Evolutionary conservation across 2,888 invertebrate genomes (phyloP).

Genomic region (Epirrhoe tristata): DNA sequence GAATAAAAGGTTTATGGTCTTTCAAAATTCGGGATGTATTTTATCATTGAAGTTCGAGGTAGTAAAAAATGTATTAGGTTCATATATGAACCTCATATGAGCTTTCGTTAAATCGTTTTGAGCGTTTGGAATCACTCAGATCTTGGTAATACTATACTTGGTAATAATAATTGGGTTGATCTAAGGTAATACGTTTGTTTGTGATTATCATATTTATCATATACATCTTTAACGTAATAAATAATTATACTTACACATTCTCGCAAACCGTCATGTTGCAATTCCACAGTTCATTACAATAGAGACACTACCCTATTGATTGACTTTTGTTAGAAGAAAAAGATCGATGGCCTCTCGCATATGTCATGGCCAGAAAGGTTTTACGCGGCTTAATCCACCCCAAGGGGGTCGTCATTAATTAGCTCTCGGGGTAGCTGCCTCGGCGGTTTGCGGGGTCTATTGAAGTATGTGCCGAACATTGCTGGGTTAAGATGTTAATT

Average conservation of each 20-base stretch:
- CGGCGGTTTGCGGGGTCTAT: slow-evolving; percentile 73
- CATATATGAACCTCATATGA: no score
- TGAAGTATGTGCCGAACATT: slow-evolving; percentile 60
- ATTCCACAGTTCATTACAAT: neutral
- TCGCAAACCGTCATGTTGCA: no score
- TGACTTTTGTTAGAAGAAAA: slow-evolving; percentile 58
- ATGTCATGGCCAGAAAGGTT: slow-evolving; percentile 75
- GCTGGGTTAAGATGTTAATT: slow-evolving; percentile 22
- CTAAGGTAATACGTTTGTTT: slow-evolving; percentile 4
- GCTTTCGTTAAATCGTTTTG: slow-evolving; percentile 13
- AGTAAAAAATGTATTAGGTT: slow-evolving; percentile 19
- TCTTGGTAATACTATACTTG: no score
- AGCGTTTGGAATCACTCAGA: neutral
- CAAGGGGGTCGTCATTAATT: slow-evolving; percentile 72
- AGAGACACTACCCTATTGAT: slow-evolving; percentile 41
- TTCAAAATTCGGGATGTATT: slow-evolving; percentile 31
- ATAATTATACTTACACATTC: no score
- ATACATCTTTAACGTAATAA: no score
- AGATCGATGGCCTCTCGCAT: slow-evolving; percentile 61
- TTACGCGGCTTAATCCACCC: slow-evolving; percentile 76
- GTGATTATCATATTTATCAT: no score
- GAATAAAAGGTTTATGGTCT: slow-evolving; percentile 41
- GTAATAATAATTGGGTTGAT: slow-evolving; percentile 9
- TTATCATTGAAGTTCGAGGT: slow-evolving; percentile 21
- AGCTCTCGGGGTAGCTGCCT: slow-evolving; percentile 66